Conservation (phyloP, 2,113 vertebrate genomes). For the Alaudala cheleensis region DNA sequence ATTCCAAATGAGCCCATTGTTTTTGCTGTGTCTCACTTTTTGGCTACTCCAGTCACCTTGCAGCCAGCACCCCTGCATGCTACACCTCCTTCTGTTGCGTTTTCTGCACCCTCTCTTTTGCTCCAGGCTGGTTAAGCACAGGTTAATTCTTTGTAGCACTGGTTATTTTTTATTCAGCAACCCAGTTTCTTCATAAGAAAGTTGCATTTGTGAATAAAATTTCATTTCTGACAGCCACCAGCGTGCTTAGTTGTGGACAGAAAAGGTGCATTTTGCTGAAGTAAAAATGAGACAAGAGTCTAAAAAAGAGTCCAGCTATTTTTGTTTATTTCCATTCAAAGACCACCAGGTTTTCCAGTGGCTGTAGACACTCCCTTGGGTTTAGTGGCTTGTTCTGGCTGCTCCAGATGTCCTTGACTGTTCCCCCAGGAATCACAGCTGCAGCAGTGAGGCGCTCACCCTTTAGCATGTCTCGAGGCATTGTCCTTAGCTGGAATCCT, state of each 20-base stretch:
- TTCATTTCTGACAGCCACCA: background rate
- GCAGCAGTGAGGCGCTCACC: conserved; percentile 10
- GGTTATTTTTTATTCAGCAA: background rate
- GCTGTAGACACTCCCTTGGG: background rate
- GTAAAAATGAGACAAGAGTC: background rate
- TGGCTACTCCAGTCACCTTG: background rate
- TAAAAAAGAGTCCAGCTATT: background rate
- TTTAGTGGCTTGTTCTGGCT: background rate
- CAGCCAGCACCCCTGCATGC: background rate
- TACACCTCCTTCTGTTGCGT: background rate
- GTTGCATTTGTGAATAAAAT: background rate
- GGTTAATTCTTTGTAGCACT: background rate
- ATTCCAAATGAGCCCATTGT: background rate
- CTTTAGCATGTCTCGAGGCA: conserved; percentile 30
- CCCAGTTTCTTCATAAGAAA: background rate
- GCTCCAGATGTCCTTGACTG: background rate
- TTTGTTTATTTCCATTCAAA: background rate
- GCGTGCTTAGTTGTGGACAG: background rate
- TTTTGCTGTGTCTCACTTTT: background rate
- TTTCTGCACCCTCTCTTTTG: background rate
- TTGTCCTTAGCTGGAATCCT: conserved; percentile 27
- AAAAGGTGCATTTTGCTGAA: background rate
- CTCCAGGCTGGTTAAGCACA: conserved; percentile 22
- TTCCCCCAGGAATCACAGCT: background rate
- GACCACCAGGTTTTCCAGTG: background rate